Evolutionary conservation across 2,888 invertebrate species (phyloP), one percentile per base, ranked within the genome.

Genomic region (Macropis europaea): DNA sequence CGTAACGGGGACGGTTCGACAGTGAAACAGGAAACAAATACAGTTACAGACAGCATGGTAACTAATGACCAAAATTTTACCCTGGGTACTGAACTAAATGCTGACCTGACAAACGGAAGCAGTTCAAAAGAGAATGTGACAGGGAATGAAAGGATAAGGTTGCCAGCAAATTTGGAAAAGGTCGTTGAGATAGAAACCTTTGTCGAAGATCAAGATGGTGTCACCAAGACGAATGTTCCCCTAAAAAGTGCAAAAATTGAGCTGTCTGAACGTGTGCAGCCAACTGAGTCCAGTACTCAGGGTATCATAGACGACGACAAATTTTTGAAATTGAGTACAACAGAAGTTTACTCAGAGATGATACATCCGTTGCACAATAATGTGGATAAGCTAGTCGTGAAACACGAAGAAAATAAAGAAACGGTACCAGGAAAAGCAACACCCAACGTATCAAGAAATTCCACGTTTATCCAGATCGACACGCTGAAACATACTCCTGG

Each of bases 381-480:
- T 5, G 74, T 64, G 3, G 85, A 86, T 7, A 86, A 84, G 34
- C 42, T 84, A 2, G 34, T 78, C 0, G 17, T 64, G 3, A 68
- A 70, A 17, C 68, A 53, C 15, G 40, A 62, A 13, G 56, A 17
- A 2, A 53, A 4, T 0, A 66, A 69, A 7, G 64, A 57, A 7
- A 7, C 42, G 0, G 15, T 54, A 0, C 60, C 63, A 0, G 73
- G 61, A 15, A 73, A 52, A 3, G 11, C 42, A 4, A 32, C 24
- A 1, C 3, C 47, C 0, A 78, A 40, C 11, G 32, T 76, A 1
- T 81, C 84, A 6, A 84, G 84, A 26, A 89, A 89, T 71, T 82
- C 85, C 2, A 89, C 87, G 0, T 89, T 88, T 59, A 75, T 89
- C 4, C 82, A 88, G 42, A 75, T 84, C 9, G 83, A 83, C 13